These are phyloP conservation scores for Physocephala rufipes DNA, from an alignment of 2,888 invertebrate species.

Conservation along the genomic window DNA sequence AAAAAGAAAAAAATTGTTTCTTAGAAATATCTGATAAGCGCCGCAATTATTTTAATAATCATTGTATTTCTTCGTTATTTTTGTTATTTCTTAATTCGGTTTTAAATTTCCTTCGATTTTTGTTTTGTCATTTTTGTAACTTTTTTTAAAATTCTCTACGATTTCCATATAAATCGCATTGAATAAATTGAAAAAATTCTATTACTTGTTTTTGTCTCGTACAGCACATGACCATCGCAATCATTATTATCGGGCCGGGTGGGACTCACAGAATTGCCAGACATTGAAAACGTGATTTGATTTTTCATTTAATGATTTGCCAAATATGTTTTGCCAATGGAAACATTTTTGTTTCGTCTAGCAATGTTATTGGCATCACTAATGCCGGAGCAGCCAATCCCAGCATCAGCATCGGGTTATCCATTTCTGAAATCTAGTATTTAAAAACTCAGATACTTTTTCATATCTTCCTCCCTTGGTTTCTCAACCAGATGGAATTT, in stretches of 20 bases:
- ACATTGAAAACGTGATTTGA: slow-evolving; percentile 37
- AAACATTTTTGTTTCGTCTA: not conserved
- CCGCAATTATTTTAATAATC: slow-evolving; percentile 36
- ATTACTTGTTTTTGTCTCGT: not conserved
- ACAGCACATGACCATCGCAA: not conserved
- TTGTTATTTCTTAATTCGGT: not conserved
- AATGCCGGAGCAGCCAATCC: too few relatives aligned
- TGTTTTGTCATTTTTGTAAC: not conserved
- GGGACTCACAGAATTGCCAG: not conserved
- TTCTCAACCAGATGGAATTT: not conserved
- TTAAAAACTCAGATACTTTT: too few relatives aligned
- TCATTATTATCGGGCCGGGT: too few relatives aligned
- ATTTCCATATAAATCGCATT: slow-evolving; percentile 32
- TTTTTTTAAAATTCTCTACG: not conserved
- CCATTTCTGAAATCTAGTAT: too few relatives aligned
- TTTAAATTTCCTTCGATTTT: not conserved
- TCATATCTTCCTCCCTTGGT: not conserved
- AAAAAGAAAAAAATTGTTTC: slow-evolving; percentile 11
- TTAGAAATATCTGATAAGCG: slow-evolving; percentile 30
- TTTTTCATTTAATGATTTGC: slow-evolving; percentile 35
- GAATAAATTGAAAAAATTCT: slow-evolving; percentile 10
- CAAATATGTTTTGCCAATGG: slow-evolving; percentile 28
- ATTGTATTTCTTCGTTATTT: slow-evolving; percentile 4
- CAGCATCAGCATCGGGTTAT: too few relatives aligned
- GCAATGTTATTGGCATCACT: not conserved